A percentile compares a stretch with the other conserved stretches of the same genome.
phyloP scores from a whole-genome alignment of 2,797 vertebrate species.

The Gambelia wislizenii region DNA sequence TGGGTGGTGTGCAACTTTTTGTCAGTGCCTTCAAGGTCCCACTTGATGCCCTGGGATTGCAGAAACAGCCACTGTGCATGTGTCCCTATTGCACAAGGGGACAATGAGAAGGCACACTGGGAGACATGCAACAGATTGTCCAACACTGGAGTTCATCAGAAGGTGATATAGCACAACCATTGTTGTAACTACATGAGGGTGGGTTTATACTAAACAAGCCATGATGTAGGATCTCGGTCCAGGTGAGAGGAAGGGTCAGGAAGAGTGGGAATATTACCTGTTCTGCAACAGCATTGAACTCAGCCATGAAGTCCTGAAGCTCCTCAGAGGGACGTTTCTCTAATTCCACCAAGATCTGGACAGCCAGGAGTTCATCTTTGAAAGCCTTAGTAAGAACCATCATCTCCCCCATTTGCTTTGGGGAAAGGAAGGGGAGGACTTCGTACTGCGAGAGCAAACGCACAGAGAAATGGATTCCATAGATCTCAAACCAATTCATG shows the following conservation, averaged over 20 bases:
- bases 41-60: no score
- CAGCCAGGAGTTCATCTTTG: conserved; percentile 3
- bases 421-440: conserved; percentile 37
- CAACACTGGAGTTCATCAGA: no score
- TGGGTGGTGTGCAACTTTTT: no score
- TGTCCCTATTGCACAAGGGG: no score
- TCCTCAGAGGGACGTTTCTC: conserved; percentile 16
- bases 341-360: conserved; percentile 53
- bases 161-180: no score
- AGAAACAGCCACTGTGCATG: no score
- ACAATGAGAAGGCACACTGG: no score
- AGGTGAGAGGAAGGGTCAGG: neutral
- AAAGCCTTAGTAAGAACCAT: conserved; percentile 39
- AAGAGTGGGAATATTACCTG: conserved; percentile 29
- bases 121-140: no score
- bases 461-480: neutral
- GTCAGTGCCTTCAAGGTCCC: no score
- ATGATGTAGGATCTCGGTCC: no score
- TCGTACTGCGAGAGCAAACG: conserved; percentile 49
- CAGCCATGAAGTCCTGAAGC: conserved; percentile 32
- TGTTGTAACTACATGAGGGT: no score
- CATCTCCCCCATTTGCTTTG: conserved; percentile 52
- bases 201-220: no score
- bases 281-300: conserved; percentile 26
- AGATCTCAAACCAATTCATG: neutral